A percentile compares a stretch with the other conserved stretches of the same genome.
phyloP scores from a whole-genome alignment of 2,113 vertebrate species.

The Leucosticte australis region DNA sequence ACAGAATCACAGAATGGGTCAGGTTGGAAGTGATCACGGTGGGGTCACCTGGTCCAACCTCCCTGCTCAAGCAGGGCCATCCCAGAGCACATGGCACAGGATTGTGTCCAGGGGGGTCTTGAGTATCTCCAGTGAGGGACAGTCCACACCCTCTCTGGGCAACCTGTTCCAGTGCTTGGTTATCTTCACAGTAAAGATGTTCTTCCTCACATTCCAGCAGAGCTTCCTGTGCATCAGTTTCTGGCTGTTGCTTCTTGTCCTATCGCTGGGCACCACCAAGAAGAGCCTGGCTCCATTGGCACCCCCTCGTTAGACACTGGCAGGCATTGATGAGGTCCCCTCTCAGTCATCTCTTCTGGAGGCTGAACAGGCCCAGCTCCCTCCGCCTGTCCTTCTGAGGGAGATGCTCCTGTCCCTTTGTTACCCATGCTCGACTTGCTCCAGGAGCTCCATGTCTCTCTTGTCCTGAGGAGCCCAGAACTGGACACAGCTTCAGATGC shows the following conservation, averaged over 20 bases:
- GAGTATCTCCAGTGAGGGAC: neutral
- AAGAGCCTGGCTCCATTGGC: neutral
- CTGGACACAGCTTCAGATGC: neutral
- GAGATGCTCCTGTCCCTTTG: neutral
- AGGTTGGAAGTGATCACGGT: neutral
- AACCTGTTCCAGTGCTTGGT: rapidly evolving
- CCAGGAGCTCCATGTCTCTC: neutral
- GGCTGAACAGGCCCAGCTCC: neutral
- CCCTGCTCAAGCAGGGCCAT: neutral
- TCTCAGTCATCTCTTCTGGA: neutral
- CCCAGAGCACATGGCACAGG: neutral
- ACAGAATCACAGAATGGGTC: neutral
- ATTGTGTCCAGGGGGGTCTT: rapidly evolving
- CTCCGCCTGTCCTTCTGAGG: neutral
- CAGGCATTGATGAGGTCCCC: neutral
- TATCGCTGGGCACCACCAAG: neutral
- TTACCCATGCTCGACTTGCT: neutral
- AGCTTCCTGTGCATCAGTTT: neutral
- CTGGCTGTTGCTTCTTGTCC: neutral
- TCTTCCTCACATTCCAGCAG: rapidly evolving
- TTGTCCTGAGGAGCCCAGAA: neutral
- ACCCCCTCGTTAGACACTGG: neutral
- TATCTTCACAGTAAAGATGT: no score
- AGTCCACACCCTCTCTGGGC: rapidly evolving
- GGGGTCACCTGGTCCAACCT: neutral